Conservation (phyloP, 2,888 invertebrate genomes). For the Tenthredo mesomela region DNA sequence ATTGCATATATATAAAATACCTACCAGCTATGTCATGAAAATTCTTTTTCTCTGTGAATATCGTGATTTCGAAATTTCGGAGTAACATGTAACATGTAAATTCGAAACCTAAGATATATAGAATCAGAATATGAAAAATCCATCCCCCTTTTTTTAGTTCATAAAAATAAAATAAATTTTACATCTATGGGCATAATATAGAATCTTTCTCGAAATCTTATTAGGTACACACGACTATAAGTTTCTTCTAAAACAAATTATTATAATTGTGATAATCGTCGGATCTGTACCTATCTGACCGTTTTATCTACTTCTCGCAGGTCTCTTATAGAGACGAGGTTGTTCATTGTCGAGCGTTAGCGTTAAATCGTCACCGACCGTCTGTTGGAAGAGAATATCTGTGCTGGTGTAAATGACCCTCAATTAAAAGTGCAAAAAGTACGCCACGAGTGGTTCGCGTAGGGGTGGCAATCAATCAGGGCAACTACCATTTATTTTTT, state of each 20-base stretch:
- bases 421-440: slow-evolving; percentile 62
- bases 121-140: no score
- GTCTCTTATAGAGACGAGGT: neutral
- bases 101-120: neutral
- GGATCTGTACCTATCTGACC: neutral
- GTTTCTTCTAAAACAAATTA: neutral
- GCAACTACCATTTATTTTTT: slow-evolving; percentile 65
- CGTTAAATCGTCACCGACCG: slow-evolving; percentile 26
- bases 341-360: neutral
- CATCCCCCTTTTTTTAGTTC: neutral
- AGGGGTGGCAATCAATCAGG: slow-evolving; percentile 64
- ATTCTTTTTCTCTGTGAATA: neutral
- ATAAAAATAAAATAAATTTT: neutral
- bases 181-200: neutral
- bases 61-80: neutral
- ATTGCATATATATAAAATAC: neutral
- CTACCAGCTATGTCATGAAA: neutral
- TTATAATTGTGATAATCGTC: neutral
- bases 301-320: neutral
- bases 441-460: slow-evolving; percentile 51
- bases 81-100: neutral
- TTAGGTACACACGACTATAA: neutral
- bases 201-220: neutral
- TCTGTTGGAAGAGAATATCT: slow-evolving; percentile 33
- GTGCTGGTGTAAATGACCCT: slow-evolving; percentile 64